A percentile compares a stretch with the other conserved stretches of the same genome.
Conservation (phyloP, 2,888 invertebrate genomes). For the Polyploca ridens region DNA sequence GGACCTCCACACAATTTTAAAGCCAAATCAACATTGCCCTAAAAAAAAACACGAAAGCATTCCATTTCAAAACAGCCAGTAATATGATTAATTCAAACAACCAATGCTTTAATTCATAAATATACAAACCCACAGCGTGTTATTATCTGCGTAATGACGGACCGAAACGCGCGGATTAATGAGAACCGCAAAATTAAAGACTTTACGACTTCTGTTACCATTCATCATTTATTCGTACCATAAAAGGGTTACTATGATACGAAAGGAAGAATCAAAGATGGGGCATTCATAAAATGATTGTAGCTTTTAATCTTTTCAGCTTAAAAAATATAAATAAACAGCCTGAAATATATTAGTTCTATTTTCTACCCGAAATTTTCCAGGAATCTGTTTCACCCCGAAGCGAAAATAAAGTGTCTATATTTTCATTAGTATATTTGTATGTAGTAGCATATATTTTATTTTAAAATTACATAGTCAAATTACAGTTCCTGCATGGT, state of each 20-base stretch:
- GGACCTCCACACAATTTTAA: not conserved
- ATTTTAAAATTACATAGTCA: no score
- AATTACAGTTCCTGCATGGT: no score
- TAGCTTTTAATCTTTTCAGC: conserved; percentile 41
- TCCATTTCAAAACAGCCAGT: conserved; percentile 15
- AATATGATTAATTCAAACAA: conserved; percentile 12
- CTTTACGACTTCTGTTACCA: conserved; percentile 32
- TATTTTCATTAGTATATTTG: no score
- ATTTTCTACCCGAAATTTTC: no score
- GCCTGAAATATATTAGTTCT: no score
- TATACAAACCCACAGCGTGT: conserved; percentile 29
- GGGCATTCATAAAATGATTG: conserved; percentile 56
- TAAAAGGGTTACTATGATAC: conserved; percentile 56
- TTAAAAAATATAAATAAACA: not conserved
- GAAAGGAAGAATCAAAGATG: conserved; percentile 57
- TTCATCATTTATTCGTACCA: conserved; percentile 46
- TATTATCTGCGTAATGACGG: conserved; percentile 45
- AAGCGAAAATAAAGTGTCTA: no score
- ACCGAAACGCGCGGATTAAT: conserved; percentile 43
- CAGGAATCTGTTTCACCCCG: no score
- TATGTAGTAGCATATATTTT: no score
- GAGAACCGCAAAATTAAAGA: conserved; percentile 47
- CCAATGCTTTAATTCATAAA: conserved; percentile 23
- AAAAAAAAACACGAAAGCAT: not conserved
- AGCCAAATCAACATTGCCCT: not conserved